These are phyloP conservation scores for Acipenser ruthenus DNA, from an alignment of 2,797 vertebrate genomes.

Conservation along the genomic window DNA sequence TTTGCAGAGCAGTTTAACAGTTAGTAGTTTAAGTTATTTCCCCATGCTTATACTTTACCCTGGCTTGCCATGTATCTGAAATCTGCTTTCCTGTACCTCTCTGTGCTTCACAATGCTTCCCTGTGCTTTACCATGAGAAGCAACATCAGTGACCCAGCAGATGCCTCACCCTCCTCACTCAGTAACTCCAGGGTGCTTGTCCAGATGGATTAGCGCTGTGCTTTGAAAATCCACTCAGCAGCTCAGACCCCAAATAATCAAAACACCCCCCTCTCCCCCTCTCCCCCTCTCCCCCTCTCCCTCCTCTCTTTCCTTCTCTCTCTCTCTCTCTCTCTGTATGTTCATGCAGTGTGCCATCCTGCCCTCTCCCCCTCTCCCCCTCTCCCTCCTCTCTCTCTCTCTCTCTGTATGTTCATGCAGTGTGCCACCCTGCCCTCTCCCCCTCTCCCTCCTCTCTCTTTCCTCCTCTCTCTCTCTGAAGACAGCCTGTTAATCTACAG, in stretches of 20 bases:
- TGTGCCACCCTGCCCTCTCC: constrained; percentile 34
- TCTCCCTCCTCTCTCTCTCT: neutral
- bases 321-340: neutral
- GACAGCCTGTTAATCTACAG: too few relatives aligned
- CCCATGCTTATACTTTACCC: too few relatives aligned
- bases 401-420: neutral
- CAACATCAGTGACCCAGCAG: too few relatives aligned
- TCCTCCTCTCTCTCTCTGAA: constrained; percentile 7
- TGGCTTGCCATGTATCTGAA: too few relatives aligned
- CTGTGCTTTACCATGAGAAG: too few relatives aligned
- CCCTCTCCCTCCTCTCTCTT: constrained; percentile 21
- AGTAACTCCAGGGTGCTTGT: neutral
- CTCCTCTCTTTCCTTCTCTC: too few relatives aligned
- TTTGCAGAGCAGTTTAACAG: too few relatives aligned
- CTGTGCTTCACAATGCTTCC: too few relatives aligned
- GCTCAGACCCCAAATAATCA: neutral
- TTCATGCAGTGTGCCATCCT: constrained; percentile 23
- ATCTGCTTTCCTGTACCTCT: too few relatives aligned
- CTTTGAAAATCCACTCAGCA: constrained; percentile 2
- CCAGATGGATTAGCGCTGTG: neutral
- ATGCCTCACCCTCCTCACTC: too few relatives aligned
- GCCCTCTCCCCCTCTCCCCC: constrained; percentile 30
- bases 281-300: too few relatives aligned
- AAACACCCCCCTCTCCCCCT: neutral
- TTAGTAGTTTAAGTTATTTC: too few relatives aligned